Percentiles rank a stretch among this genome's conserved stretches.
Evolutionary conservation across 2,797 vertebrate genomes (phyloP).

Genomic region (Tachyglossus aculeatus): DNA sequence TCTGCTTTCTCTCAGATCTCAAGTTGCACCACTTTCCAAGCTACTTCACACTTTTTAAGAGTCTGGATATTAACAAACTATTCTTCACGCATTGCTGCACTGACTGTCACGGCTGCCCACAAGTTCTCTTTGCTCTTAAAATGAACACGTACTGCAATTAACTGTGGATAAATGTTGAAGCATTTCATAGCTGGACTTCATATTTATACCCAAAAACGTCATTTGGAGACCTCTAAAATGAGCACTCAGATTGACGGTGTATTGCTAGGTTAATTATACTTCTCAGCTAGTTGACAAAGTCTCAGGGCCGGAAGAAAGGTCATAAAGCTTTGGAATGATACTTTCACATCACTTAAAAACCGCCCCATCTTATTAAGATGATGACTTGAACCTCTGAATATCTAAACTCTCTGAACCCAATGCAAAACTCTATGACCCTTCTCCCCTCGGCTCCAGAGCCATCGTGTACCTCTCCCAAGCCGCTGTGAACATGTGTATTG

Average conservation of each 20-base stretch:
- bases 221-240: neutral
- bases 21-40: constrained; percentile 60
- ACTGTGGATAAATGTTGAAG: constrained; percentile 9
- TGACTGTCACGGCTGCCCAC: constrained; percentile 40
- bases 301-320: neutral
- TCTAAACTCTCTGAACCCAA: no score
- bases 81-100: constrained; percentile 38
- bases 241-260: neutral
- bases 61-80: constrained; percentile 61
- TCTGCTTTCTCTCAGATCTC: constrained; percentile 55
- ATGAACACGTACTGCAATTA: constrained; percentile 47
- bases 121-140: constrained; percentile 35
- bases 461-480: no score
- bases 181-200: neutral
- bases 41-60: constrained; percentile 70
- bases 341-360: constrained; percentile 22
- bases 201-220: constrained; percentile 6
- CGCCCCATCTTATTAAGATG: no score
- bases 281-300: constrained; percentile 30
- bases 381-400: no score
- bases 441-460: no score
- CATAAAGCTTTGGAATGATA: neutral
- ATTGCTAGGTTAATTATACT: constrained; percentile 35
- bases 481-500: no score
- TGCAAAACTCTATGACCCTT: no score